phyloP scores from a whole-genome alignment of 1,140 invertebrate genomes.

The Zeugodacus cucurbitae region DNA sequence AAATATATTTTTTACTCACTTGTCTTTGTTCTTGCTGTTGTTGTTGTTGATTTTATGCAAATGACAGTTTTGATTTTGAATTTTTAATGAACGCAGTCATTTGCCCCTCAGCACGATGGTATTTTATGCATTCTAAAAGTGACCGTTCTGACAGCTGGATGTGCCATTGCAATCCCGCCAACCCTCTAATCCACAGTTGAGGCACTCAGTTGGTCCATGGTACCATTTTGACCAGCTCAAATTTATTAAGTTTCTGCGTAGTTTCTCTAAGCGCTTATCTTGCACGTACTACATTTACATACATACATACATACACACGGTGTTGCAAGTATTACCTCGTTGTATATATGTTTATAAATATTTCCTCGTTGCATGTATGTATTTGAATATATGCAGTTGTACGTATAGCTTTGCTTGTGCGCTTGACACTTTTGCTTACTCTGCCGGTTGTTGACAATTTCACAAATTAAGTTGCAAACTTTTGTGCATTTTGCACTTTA shows the following conservation, averaged over 20 bases:
- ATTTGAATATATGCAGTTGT: not conserved
- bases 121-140: not conserved
- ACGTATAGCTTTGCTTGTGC: not conserved
- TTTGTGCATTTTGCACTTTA: not conserved
- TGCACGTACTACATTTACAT: too few relatives aligned
- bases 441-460: not conserved
- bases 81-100: slow-evolving; percentile 11
- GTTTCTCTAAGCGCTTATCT: not conserved
- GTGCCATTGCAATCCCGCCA: too few relatives aligned
- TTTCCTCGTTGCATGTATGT: not conserved
- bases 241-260: not conserved
- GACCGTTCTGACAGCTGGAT: not conserved
- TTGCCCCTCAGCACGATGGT: not conserved
- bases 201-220: not conserved
- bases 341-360: not conserved
- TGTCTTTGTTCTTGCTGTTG: not conserved
- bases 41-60: not conserved
- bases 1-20: not conserved
- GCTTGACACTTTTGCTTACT: not conserved
- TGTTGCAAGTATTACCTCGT: not conserved
- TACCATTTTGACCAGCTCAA: not conserved
- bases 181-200: not conserved
- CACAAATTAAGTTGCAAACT: slow-evolving; percentile 22
- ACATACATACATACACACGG: too few relatives aligned
- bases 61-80: not conserved